Evolutionary conservation across 2,888 invertebrate genomes (phyloP), one percentile per base, ranked within the genome.

Genomic region (Drosophila incognita): DNA sequence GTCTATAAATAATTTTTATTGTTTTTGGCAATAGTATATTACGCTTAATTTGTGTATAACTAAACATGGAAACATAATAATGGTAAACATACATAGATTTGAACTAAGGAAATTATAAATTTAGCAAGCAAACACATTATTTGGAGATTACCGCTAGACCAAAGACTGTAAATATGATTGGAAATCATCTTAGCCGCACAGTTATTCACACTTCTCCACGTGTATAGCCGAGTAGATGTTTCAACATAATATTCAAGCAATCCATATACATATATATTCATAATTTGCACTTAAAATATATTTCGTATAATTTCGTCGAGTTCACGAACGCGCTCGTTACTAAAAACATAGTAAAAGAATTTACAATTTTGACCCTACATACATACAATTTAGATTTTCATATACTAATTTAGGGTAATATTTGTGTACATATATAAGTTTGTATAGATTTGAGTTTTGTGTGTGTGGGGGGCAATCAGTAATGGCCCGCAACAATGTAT

Each of bases 291-390:
- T 66, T 57, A 76, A 4, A 42, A 66, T 79, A 89, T 88, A 84
- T 79, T 81, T 89, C 71, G 69, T 82, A 85, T 58, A 83, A 87
- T 87, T 83, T 81, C 59, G 65, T 53, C 46, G 81, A 80, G 59
- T 51, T 60, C n/a, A 46, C 24, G 33, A 33, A 4, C 4, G 35
- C 53, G 60, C 70, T 63, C 70, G 49, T 65, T 82, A 63, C 82
- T 75, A 74, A 77, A 10, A 78, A 70, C 61, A 70, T 74, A 79
- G 21, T 62, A 61, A 67, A 51, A 42, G 63, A 69, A 71, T 90
- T 85, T 88, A 88, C 75, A 90, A 80, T 77, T 76, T 83, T 72
- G 67, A 74, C 61, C 75, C 74, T 85, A 83, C 63, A 70, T 88
- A 81, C 85, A 73, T 72, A 74, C 24, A 88, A 86, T 85, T 85